Evolutionary conservation across 2,797 vertebrate genomes (phyloP), one percentile per base, ranked within the genome.

Genomic region (Diplodus puntazzo): DNA sequence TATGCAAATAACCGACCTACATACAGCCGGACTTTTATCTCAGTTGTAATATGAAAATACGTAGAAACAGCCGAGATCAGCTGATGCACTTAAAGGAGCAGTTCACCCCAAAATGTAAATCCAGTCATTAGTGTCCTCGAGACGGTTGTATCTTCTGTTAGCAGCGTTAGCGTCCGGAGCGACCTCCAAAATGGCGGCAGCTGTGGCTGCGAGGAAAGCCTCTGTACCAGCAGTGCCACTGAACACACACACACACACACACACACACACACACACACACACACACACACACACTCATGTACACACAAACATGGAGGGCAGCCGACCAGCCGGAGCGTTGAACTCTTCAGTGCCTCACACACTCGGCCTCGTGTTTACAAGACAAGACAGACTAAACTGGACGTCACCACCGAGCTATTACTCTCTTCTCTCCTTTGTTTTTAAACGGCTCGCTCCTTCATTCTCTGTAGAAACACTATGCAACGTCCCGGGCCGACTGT

Each of bases 391-490:
- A 70, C 5, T 20, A 12, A 12, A 16, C 20, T 9, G 9, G 20
- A 68, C 20, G 52, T 46, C 46, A 57, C 20, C 66, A 43, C 64
- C 42, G 27, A 58, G 45, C 67, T 34, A 16, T 30, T n/a, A 34
- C 60, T 50, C 65, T 25, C 2, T 23, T 2, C 17, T 20, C 42
- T 43, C 42, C 16, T 64, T 34, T 1, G 1, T 45, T 34, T 46
- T 43, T 2, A 18, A 25, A 50, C 2, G 1, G 5, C 73, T 54
- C 3, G 11, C 53, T 67, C 39, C 45, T 64, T 18, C n/a, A 10
- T 48, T 63, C 58, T 73, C 21, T 42, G 5, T 1, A 8, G 34
- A 61, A 88, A 90, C 90, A 90, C 92, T 94, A 94, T 94, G 93
- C 93, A 93, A 88, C 72, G 5, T 39, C 34, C 8, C 10, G 48